These are phyloP conservation scores for Girardinichthys multiradiatus DNA, from an alignment of 2,113 vertebrate genomes.

Conservation along the genomic window DNA sequence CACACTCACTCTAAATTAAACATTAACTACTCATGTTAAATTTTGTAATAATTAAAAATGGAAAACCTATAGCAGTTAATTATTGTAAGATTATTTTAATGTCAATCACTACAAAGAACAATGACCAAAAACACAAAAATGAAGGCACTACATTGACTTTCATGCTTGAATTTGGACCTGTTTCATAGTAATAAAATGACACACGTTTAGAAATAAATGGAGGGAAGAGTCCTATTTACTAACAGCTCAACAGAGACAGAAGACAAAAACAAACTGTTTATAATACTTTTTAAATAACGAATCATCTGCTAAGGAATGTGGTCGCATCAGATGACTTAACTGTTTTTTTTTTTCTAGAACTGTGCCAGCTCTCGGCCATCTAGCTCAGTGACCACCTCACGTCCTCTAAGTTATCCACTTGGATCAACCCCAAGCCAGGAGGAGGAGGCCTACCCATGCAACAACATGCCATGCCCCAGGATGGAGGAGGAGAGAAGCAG, in stretches of 20 bases:
- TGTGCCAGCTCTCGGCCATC: slow-evolving; percentile 77
- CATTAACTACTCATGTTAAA: slow-evolving; percentile 10
- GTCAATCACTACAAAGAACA: not conserved
- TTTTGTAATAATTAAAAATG: not conserved
- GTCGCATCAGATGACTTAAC: not conserved
- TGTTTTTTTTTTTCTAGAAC: slow-evolving; percentile 64
- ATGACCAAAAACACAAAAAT: not conserved
- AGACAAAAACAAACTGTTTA: not conserved
- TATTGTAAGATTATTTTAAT: not conserved
- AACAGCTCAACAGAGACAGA: not conserved
- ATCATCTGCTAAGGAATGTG: not conserved
- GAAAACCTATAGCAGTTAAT: not conserved
- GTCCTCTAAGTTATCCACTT: slow-evolving; percentile 68
- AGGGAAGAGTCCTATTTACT: no score
- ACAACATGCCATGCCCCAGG: slow-evolving; percentile 6
- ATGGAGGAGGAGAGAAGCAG: slow-evolving; percentile 34
- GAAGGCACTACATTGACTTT: not conserved
- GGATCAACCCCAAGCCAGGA: slow-evolving; percentile 56
- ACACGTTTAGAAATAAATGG: not conserved
- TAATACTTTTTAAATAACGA: not conserved
- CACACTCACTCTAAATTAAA: not conserved
- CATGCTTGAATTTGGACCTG: not conserved
- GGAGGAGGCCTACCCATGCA: slow-evolving; percentile 43
- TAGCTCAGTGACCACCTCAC: slow-evolving; percentile 75
- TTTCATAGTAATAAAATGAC: not conserved